phyloP scores from a whole-genome alignment of 1,140 invertebrate genomes.

The Bicyclus anynana region DNA sequence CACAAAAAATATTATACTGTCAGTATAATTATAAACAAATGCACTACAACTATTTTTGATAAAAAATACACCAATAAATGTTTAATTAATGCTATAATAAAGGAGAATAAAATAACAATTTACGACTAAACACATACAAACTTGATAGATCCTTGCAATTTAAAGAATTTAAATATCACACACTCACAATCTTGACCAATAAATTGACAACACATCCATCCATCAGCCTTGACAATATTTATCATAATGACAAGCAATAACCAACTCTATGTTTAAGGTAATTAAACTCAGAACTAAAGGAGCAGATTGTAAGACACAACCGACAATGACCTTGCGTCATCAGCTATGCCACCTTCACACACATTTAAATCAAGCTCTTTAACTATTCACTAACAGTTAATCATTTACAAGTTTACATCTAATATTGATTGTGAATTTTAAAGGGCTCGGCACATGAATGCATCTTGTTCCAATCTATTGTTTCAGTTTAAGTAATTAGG shows the following conservation, averaged over 20 bases:
- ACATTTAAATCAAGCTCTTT: constrained; percentile 31
- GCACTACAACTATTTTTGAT: background rate
- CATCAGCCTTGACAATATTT: constrained; percentile 45
- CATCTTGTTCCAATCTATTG: background rate
- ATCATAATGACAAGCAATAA: constrained; percentile 30
- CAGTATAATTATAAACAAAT: no score
- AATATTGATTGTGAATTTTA: constrained; percentile 4
- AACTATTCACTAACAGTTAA: constrained; percentile 23
- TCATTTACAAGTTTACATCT: constrained; percentile 30
- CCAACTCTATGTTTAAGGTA: constrained; percentile 36
- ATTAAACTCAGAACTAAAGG: constrained; percentile 38
- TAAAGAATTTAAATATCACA: background rate
- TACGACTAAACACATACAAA: background rate
- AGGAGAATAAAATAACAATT: background rate
- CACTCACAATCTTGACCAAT: constrained; percentile 11
- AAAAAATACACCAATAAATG: background rate
- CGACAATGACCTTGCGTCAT: constrained; percentile 55
- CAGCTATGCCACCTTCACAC: constrained; percentile 46
- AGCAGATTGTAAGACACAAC: constrained; percentile 23
- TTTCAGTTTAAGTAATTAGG: constrained; percentile 10
- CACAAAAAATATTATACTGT: no score
- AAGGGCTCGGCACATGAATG: background rate
- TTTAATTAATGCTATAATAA: no score
- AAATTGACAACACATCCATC: constrained; percentile 37
- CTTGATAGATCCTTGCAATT: background rate